Evolutionary conservation across 2,888 invertebrate species (phyloP).

Genomic region (Pheosia tremula): DNA sequence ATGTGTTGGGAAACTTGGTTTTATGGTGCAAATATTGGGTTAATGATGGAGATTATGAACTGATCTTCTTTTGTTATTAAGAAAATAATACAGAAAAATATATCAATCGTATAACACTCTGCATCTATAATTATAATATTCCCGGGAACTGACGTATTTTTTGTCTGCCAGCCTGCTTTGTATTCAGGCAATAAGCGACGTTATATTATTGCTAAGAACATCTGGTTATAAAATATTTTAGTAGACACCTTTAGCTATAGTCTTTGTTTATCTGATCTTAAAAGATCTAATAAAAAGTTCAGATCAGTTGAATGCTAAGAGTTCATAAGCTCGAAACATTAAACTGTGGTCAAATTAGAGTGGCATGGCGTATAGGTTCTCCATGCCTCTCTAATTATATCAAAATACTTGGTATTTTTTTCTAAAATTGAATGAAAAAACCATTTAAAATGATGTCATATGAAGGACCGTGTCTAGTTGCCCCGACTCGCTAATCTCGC

Average conservation of each 20-base stretch:
- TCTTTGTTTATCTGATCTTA: too few species aligned
- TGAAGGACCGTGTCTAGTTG: background rate
- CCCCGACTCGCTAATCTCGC: conserved; percentile 23
- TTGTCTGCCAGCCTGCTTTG: conserved; percentile 1
- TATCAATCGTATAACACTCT: too few species aligned
- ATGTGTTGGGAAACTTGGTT: background rate
- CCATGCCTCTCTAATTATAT: too few species aligned
- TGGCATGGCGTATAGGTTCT: too few species aligned
- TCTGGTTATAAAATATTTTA: background rate
- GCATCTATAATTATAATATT: background rate
- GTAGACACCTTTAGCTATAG: background rate
- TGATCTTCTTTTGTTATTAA: background rate
- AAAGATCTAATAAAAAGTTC: too few species aligned
- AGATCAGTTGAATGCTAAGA: too few species aligned
- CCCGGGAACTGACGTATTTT: conserved; percentile 2
- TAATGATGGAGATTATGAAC: background rate
- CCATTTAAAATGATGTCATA: background rate
- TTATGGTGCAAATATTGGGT: background rate
- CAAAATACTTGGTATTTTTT: too few species aligned
- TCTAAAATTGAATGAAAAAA: background rate
- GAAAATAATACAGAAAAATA: too few species aligned
- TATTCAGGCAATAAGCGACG: conserved; percentile 1
- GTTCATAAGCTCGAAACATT: too few species aligned
- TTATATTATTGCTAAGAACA: background rate
- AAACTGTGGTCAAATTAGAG: too few species aligned